These are phyloP conservation scores for Zosterops pallidus DNA, from an alignment of 2,113 vertebrate species.

Conservation along the genomic window DNA sequence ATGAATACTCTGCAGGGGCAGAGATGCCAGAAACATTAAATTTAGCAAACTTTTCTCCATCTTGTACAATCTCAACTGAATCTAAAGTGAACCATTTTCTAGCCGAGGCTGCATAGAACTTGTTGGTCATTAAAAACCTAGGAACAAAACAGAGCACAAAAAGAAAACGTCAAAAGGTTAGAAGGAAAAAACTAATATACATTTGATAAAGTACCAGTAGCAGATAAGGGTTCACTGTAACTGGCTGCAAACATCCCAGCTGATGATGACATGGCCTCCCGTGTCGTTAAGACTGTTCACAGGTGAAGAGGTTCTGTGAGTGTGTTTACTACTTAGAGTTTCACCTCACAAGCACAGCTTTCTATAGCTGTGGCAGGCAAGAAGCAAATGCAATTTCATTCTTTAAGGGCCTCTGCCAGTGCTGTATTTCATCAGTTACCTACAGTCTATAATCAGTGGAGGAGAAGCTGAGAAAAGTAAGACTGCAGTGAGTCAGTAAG, in stretches of 20 bases:
- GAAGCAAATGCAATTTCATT: background rate
- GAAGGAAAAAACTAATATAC: background rate
- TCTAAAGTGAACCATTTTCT: conserved; percentile 76
- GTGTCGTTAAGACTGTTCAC: background rate
- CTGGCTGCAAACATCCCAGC: background rate
- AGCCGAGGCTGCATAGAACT: conserved; percentile 65
- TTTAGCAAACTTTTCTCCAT: conserved; percentile 56
- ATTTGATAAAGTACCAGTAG: background rate
- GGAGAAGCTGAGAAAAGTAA: background rate
- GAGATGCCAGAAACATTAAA: conserved; percentile 74
- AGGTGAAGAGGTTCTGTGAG: background rate
- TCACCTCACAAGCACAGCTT: background rate
- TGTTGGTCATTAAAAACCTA: conserved; percentile 78
- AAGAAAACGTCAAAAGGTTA: background rate
- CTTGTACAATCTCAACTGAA: conserved; percentile 71
- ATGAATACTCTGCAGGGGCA: conserved; percentile 80
- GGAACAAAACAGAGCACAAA: conserved; percentile 29
- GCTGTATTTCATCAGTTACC: background rate
- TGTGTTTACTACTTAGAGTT: background rate
- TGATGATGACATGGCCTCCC: background rate
- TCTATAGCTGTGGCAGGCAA: background rate
- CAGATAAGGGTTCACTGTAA: background rate
- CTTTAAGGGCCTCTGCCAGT: background rate
- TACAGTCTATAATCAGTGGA: background rate
- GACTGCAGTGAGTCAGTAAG: background rate